Evolutionary conservation across 2,888 invertebrate genomes (phyloP), one percentile per base, ranked within the genome.

Genomic region (Ennomos erosarius): DNA sequence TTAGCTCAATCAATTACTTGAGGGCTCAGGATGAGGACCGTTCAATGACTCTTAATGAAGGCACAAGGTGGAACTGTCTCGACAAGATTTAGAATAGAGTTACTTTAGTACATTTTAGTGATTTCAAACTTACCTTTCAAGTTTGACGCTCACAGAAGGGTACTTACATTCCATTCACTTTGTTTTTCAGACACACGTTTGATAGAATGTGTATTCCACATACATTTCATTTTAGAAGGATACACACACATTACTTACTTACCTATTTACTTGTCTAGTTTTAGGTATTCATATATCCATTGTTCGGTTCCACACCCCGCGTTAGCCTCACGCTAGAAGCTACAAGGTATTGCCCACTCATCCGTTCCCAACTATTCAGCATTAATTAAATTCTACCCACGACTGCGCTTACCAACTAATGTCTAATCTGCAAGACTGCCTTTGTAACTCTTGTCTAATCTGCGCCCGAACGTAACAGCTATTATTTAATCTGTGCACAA

Each of bases 1-100:
- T 84, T 75, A 74, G 71, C 75, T 74, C 72, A 84, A 85, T 85
- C 82, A 84, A 83, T 83, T 79, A 78, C 71, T 73, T 69, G 57
- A 59, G 43, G 51, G 58, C 54, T 64, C 52, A 39, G 55, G 49
- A 42, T 46, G 47, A 51, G 43, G 47, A 48, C 26, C 42, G 56
- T 46, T 63, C 62, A 59, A 58, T 51, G 44, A 36, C 42, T 49
- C 48, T 13, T 51, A 51, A 51, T 51, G 51, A 51, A 51, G 42
- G 16, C 42, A 4, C 13, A 10, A 16, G 51, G 42, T 16, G 11
- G 8, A 36, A 51, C 51, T 36, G 16, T 42, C 42, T 42, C 9
- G 11, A 39, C 42, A 42, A n/a, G 33, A n/a, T 48, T 48, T 39
- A 12, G 48, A 39, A 33, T 39, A 12, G 9, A 9, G 45, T 34